Evolutionary conservation across 2,888 invertebrate species (phyloP).

Genomic region (Sepiola atlantica): DNA sequence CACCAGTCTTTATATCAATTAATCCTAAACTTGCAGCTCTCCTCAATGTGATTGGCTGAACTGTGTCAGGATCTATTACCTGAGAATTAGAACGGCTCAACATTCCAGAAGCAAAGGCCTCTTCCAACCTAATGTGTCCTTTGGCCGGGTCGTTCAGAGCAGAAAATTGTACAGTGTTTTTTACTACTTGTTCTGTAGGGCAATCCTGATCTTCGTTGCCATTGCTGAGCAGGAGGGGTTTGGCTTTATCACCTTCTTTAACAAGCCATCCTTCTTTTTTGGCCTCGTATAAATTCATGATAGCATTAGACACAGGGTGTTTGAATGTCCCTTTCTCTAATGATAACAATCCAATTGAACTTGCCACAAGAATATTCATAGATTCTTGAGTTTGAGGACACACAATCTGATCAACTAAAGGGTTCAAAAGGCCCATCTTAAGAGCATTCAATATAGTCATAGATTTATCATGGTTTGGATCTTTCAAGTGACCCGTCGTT

Average conservation of each 20-base stretch:
- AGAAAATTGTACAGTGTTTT: constrained; percentile 65
- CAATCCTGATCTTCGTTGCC: constrained; percentile 56
- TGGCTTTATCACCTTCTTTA: constrained; percentile 50
- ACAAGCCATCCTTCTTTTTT: constrained; percentile 82
- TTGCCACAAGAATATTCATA: constrained; percentile 81
- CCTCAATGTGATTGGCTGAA: constrained; percentile 65
- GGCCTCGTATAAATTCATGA: constrained; percentile 82
- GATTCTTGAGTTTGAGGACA: constrained; percentile 56
- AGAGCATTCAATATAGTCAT: constrained; percentile 89
- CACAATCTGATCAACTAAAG: constrained; percentile 55
- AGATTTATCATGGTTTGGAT: constrained; percentile 87
- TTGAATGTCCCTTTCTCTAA: constrained; percentile 79
- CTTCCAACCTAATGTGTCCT: constrained; percentile 62
- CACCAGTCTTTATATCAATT: constrained; percentile 68
- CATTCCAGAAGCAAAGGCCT: constrained; percentile 67
- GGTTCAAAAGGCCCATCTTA: constrained; percentile 76
- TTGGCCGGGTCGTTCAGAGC: constrained; percentile 59
- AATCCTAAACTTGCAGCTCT: constrained; percentile 77
- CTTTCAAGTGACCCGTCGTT: constrained; percentile 83
- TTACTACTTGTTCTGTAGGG: constrained; percentile 54
- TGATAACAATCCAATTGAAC: constrained; percentile 86
- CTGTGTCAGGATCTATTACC: constrained; percentile 69
- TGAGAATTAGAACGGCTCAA: constrained; percentile 66
- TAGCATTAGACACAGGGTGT: constrained; percentile 49
- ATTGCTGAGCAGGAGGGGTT: constrained; percentile 50